Percentiles rank a stretch among this genome's conserved stretches.
Conservation (phyloP, 2,888 invertebrate species). For the Pimpla rufipes region DNA sequence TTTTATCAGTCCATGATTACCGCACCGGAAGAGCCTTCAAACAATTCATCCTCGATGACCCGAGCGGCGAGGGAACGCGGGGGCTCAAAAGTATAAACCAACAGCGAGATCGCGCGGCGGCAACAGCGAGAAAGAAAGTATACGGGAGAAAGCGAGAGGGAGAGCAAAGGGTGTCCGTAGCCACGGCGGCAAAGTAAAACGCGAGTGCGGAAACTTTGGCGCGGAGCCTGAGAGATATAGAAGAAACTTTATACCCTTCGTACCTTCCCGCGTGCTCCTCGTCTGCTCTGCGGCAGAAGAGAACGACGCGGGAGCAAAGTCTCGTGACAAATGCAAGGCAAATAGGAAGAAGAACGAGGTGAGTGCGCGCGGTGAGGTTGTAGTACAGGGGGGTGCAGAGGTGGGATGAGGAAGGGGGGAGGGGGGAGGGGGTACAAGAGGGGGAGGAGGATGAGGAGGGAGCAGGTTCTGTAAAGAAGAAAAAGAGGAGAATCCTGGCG, state of each 20-base stretch:
- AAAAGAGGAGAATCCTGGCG: conserved; percentile 44
- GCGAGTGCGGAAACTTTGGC: conserved; percentile 58
- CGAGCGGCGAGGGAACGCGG: neutral
- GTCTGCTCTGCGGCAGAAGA: conserved; percentile 8
- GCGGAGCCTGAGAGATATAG: conserved; percentile 40
- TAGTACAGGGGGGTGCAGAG: conserved; percentile 1
- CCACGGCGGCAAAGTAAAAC: conserved; percentile 57
- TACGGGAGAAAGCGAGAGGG: neutral
- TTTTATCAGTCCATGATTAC: neutral
- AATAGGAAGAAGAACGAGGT: conserved; percentile 72
- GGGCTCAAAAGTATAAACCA: conserved; percentile 26
- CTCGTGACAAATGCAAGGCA: conserved; percentile 78
- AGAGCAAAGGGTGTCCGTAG: conserved; percentile 20
- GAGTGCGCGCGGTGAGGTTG: conserved; percentile 23
- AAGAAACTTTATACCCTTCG: conserved; percentile 62
- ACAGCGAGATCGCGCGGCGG: too few species aligned
- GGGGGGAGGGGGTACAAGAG: neutral
- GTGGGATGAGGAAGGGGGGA: neutral
- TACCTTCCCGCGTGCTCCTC: conserved; percentile 18
- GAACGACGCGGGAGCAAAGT: conserved; percentile 48
- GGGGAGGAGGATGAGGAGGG: conserved; percentile 4
- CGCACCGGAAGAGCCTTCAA: conserved; percentile 1
- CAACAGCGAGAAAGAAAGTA: conserved; percentile 16
- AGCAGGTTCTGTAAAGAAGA: conserved; percentile 43
- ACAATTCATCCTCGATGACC: conserved; percentile 19